A percentile compares a stretch with the other conserved stretches of the same genome.
Conservation (phyloP, 2,113 vertebrate genomes). For the Ictalurus furcatus region DNA sequence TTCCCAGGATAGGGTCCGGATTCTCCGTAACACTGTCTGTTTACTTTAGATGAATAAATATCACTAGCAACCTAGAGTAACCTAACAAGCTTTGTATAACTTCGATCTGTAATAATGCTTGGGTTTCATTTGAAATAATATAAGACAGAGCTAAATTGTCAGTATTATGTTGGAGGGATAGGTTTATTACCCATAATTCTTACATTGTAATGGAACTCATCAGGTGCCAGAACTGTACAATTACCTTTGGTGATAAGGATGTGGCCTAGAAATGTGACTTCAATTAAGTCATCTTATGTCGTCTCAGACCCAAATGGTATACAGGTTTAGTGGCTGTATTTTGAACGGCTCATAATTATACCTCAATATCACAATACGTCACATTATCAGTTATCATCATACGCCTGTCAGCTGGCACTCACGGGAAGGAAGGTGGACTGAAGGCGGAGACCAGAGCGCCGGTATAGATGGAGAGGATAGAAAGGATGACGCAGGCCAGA, state of each 20-base stretch:
- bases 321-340: neutral
- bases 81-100: neutral
- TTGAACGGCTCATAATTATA: neutral
- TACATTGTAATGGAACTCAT: neutral
- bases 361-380: neutral
- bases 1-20: neutral
- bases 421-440: slow-evolving; percentile 80
- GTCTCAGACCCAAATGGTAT: neutral
- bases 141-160: too few species aligned
- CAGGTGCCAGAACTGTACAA: too few species aligned
- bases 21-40: neutral
- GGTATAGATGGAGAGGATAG: slow-evolving; percentile 86
- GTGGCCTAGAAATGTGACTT: neutral
- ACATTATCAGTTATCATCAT: neutral
- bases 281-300: neutral
- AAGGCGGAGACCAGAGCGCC: slow-evolving; percentile 88
- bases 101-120: neutral
- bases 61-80: neutral
- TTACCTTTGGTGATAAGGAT: neutral
- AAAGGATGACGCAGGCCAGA: slow-evolving; percentile 87
- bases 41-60: too few species aligned
- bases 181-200: neutral
- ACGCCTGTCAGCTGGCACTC: slow-evolving; percentile 53
- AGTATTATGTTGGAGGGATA: too few species aligned
- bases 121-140: neutral